Evolutionary conservation across 1,140 invertebrate species (phyloP).

Genomic region (Diorhabda elongata): DNA sequence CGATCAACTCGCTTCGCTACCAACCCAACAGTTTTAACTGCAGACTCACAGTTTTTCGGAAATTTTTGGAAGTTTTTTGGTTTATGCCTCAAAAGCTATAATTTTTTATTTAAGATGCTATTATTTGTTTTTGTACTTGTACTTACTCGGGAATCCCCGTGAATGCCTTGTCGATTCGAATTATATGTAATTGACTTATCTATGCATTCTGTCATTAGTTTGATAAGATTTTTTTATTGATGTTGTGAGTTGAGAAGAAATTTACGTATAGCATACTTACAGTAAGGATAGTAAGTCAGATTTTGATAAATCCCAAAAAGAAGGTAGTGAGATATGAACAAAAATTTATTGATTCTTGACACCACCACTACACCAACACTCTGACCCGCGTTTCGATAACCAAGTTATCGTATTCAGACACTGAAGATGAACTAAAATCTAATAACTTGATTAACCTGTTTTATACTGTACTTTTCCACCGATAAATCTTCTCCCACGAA

Average conservation of each 20-base stretch:
- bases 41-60: too few species aligned
- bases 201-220: too few species aligned
- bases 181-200: too few species aligned
- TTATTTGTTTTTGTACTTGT: background rate
- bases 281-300: background rate
- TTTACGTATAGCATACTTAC: constrained; percentile 1
- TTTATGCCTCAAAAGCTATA: constrained; percentile 5
- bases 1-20: background rate
- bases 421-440: too few species aligned
- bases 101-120: constrained; percentile 6
- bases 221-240: background rate
- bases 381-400: too few species aligned
- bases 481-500: too few species aligned
- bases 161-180: background rate
- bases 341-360: constrained; percentile 8
- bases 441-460: too few species aligned
- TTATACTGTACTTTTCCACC: too few species aligned
- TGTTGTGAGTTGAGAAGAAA: background rate
- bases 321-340: constrained; percentile 4
- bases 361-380: background rate
- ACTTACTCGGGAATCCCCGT: background rate
- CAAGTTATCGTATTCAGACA: too few species aligned
- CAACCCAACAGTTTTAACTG: too few species aligned
- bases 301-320: constrained; percentile 6
- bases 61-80: too few species aligned